These are phyloP conservation scores for Sanderia malayensis DNA, from an alignment of 30 jellyfish, hydroid and myxozoan species.

Conservation along the genomic window DNA sequence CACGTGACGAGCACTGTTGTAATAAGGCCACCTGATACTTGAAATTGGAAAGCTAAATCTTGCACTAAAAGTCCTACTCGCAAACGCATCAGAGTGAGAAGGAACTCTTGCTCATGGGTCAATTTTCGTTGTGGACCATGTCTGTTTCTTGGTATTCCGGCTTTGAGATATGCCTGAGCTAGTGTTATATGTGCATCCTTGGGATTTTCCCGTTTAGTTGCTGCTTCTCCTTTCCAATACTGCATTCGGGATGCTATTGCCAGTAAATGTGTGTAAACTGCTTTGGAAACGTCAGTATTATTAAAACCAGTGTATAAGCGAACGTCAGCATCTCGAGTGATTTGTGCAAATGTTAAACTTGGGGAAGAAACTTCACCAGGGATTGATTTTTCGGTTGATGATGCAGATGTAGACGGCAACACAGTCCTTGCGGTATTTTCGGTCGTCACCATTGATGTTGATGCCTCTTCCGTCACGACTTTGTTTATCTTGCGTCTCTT, in stretches of 20 bases:
- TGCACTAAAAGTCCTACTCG: constrained; percentile 11
- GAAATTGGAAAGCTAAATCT: constrained; percentile 41
- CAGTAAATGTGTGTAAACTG: neutral
- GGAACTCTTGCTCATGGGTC: constrained; percentile 38
- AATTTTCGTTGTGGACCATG: no score
- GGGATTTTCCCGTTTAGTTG: no score
- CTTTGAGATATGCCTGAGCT: no score
- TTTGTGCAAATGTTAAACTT: neutral
- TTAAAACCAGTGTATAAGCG: neutral
- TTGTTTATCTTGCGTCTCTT: no score
- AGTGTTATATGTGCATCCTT: no score
- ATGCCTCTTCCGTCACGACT: no score
- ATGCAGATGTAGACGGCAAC: no score
- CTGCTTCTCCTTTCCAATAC: neutral
- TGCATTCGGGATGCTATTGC: neutral
- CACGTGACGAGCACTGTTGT: constrained; percentile 36
- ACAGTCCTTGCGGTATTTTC: no score
- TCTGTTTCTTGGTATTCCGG: no score
- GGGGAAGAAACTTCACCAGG: no score
- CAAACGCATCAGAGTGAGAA: constrained; percentile 34
- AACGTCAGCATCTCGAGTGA: neutral
- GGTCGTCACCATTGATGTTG: no score
- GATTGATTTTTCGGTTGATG: no score
- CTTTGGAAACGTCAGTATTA: neutral
- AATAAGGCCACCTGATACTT: neutral